Conservation (phyloP, 2,113 vertebrate genomes). For the Speoplatyrhinus poulsoni region DNA sequence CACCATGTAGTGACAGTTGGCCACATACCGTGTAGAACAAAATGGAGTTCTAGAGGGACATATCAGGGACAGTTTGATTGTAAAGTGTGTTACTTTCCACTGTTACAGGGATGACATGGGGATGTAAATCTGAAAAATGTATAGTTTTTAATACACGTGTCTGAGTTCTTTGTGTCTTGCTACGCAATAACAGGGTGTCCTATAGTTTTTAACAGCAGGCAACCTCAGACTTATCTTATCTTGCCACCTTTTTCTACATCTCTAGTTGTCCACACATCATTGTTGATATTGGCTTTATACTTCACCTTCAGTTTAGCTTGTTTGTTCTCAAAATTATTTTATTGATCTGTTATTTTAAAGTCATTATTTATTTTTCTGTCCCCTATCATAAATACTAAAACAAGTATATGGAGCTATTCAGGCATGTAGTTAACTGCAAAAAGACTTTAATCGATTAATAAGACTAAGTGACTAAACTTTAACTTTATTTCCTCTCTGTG, state of each 20-base stretch:
- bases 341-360: background rate
- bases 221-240: background rate
- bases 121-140: too few species aligned
- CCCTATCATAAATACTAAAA: background rate
- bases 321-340: too few species aligned
- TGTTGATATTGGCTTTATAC: background rate
- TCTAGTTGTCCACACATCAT: background rate
- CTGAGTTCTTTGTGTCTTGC: background rate
- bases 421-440: background rate
- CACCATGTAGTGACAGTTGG: conserved; percentile 34
- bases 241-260: background rate
- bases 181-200: background rate
- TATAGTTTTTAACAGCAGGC: background rate
- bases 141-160: too few species aligned
- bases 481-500: conserved; percentile 19
- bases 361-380: background rate
- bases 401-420: background rate
- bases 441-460: background rate
- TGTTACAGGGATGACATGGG: too few species aligned
- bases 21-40: conserved; percentile 45
- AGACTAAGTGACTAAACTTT: background rate
- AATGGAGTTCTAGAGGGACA: conserved; percentile 50
- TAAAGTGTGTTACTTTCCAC: background rate
- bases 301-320: background rate
- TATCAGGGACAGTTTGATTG: background rate